Evolutionary conservation across 2,888 invertebrate species (phyloP).

Genomic region (Andrena hattorfiana): DNA sequence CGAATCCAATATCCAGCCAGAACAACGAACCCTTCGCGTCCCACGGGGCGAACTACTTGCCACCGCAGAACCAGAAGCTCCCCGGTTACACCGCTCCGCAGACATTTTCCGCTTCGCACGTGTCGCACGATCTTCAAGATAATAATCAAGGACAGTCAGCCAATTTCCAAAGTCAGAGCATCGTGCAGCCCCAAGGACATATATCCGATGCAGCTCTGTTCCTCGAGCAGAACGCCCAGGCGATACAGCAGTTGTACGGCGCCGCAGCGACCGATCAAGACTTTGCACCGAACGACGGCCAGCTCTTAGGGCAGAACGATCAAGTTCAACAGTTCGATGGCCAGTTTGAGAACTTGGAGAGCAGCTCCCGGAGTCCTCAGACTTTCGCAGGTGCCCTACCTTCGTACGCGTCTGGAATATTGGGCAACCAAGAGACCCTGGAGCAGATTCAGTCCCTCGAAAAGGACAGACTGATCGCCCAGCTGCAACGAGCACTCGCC

Average conservation of each 20-base stretch:
- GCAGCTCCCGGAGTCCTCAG: slow-evolving; percentile 48
- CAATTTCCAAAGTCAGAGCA: slow-evolving; percentile 60
- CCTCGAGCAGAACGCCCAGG: slow-evolving; percentile 80
- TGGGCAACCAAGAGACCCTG: slow-evolving; percentile 74
- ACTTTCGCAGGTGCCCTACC: slow-evolving; percentile 71
- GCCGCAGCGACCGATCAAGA: slow-evolving; percentile 77
- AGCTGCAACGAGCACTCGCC: slow-evolving; percentile 77
- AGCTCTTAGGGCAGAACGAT: slow-evolving; percentile 61
- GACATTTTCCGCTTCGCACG: slow-evolving; percentile 42
- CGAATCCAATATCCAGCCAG: slow-evolving; percentile 81
- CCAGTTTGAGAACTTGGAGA: slow-evolving; percentile 59
- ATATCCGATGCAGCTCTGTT: slow-evolving; percentile 82
- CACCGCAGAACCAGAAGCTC: slow-evolving; percentile 81
- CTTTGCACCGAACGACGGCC: slow-evolving; percentile 77
- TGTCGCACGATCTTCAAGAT: slow-evolving; percentile 14
- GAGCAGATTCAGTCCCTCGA: slow-evolving; percentile 79
- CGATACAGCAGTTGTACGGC: slow-evolving; percentile 81
- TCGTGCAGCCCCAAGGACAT: slow-evolving; percentile 66
- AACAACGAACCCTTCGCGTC: slow-evolving; percentile 80
- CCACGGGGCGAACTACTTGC: slow-evolving; percentile 81
- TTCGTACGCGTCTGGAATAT: slow-evolving; percentile 79
- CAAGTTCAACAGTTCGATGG: slow-evolving; percentile 59
- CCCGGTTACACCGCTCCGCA: slow-evolving; percentile 68
- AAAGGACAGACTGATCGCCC: slow-evolving; percentile 79
- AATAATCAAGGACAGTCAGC: slow-evolving; percentile 30